A percentile compares a stretch with the other conserved stretches of the same genome.
These are phyloP conservation scores for Petrophora chlorosata DNA, from an alignment of 2,888 invertebrate species.

Conservation along the genomic window DNA sequence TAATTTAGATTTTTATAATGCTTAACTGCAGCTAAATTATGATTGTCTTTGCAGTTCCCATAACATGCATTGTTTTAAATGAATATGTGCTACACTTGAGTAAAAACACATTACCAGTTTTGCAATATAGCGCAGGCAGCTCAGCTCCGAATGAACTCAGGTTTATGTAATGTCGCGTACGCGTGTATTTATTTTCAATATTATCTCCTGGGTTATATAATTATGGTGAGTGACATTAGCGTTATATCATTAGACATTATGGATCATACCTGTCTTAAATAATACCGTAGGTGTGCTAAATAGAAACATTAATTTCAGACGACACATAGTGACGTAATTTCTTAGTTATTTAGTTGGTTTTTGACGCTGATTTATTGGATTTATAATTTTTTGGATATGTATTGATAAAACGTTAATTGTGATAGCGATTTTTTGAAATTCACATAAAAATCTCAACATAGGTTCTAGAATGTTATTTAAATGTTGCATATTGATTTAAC, in stretches of 20 bases:
- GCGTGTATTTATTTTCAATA: constrained; percentile 41
- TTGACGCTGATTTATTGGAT: too few relatives aligned
- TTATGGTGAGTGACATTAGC: constrained; percentile 13
- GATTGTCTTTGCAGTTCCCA: constrained; percentile 62
- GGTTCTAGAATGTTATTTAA: too few relatives aligned
- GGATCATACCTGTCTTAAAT: neutral
- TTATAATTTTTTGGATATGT: too few relatives aligned
- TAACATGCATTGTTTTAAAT: constrained; percentile 65
- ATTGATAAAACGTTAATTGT: too few relatives aligned
- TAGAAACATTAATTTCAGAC: too few relatives aligned
- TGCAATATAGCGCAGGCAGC: constrained; percentile 52
- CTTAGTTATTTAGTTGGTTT: too few relatives aligned
- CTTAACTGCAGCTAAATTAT: constrained; percentile 55
- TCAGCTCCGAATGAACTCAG: constrained; percentile 32
- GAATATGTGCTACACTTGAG: constrained; percentile 61
- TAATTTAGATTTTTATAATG: constrained; percentile 54
- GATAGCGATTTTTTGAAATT: too few relatives aligned
- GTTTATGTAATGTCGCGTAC: constrained; percentile 31
- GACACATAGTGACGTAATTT: too few relatives aligned
- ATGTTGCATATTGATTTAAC: too few relatives aligned
- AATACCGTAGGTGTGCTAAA: too few relatives aligned
- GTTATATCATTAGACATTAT: constrained; percentile 21
- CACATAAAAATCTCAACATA: too few relatives aligned
- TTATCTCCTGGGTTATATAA: constrained; percentile 35
- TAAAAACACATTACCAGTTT: constrained; percentile 64